Percentiles rank a stretch among this genome's conserved stretches.
Evolutionary conservation across 2,888 invertebrate species (phyloP).

Genomic region (Lasioglossum malachurum): DNA sequence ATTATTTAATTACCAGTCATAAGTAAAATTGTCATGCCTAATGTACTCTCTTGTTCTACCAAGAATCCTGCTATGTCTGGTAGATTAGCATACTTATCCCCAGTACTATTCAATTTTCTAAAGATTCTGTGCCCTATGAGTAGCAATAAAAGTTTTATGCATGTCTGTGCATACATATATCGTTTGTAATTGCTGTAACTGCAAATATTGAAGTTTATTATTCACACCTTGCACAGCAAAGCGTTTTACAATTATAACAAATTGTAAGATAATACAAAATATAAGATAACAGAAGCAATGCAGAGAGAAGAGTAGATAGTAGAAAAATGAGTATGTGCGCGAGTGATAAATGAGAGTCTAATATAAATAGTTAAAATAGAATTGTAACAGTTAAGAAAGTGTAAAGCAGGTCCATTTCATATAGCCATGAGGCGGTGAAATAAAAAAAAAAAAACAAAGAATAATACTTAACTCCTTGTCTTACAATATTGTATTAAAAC

Average conservation of each 20-base stretch:
- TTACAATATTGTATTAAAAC: neutral
- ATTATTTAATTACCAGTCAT: conserved; percentile 70
- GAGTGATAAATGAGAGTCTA: too few relatives aligned
- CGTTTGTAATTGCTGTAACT: conserved; percentile 33
- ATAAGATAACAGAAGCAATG: too few relatives aligned
- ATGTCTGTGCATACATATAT: conserved; percentile 24
- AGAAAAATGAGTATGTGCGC: too few relatives aligned
- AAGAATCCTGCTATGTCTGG: conserved; percentile 92
- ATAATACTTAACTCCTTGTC: neutral
- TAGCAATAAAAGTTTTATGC: conserved; percentile 73
- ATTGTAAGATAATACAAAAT: too few relatives aligned
- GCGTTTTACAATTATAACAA: neutral
- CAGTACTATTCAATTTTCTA: conserved; percentile 93
- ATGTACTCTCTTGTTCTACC: conserved; percentile 86
- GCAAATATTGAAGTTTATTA: conserved; percentile 20
- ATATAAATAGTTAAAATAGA: too few relatives aligned
- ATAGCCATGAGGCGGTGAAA: too few relatives aligned
- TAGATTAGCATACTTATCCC: conserved; percentile 93
- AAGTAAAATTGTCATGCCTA: conserved; percentile 84
- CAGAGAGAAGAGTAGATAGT: too few relatives aligned
- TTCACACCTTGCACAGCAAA: neutral
- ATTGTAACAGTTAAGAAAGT: too few relatives aligned
- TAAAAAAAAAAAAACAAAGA: too few relatives aligned
- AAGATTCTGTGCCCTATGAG: conserved; percentile 87
- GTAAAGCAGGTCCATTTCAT: too few relatives aligned